A percentile compares a stretch with the other conserved stretches of the same genome.
Evolutionary conservation across 1,140 invertebrate species (phyloP).

Genomic region (Oncopeltus fasciatus): DNA sequence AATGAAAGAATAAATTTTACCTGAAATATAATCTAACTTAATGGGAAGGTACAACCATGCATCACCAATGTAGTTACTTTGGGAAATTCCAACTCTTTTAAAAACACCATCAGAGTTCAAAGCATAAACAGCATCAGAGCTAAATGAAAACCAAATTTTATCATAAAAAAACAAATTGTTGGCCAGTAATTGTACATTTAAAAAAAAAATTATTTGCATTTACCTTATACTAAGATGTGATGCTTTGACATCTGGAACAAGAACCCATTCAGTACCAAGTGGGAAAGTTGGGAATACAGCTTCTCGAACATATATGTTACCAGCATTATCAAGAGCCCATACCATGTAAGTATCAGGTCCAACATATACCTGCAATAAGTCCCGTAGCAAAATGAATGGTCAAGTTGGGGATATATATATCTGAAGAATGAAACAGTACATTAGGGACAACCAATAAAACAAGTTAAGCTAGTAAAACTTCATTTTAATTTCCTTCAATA

Average conservation of each 20-base stretch:
- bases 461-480: no score
- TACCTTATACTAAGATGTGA: conserved; percentile 35
- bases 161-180: not conserved
- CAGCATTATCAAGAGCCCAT: conserved; percentile 39
- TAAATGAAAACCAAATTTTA: no score
- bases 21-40: conserved; percentile 31
- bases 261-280: conserved; percentile 37
- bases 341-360: conserved; percentile 37
- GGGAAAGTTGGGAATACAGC: conserved; percentile 37
- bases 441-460: no score
- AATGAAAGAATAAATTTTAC: conserved; percentile 28
- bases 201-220: not conserved
- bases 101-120: conserved; percentile 34
- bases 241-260: conserved; percentile 36
- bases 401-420: no score
- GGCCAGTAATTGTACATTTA: not conserved
- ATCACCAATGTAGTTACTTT: conserved; percentile 37
- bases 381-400: no score
- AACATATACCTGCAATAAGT: conserved; percentile 31
- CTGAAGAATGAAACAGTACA: no score
- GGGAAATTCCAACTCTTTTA: conserved; percentile 34
- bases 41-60: conserved; percentile 41
- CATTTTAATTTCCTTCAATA: no score
- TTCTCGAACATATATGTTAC: conserved; percentile 36
- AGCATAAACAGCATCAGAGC: conserved; percentile 36